Evolutionary conservation across 2,113 vertebrate species (phyloP).

Genomic region (Microcebus griseorufus): DNA sequence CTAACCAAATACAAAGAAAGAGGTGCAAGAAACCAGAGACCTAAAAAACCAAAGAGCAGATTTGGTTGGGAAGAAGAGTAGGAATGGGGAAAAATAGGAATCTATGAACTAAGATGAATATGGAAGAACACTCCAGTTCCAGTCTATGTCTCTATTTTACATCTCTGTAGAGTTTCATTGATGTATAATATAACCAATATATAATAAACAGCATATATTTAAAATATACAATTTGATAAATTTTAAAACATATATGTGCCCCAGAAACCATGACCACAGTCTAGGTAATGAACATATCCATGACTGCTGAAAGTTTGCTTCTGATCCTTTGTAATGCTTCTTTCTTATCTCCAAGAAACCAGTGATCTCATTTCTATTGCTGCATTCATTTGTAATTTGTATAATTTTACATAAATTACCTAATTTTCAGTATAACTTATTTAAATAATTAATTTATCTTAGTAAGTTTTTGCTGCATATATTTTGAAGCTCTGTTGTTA

Average conservation of each 20-base stretch:
- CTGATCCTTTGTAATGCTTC: not conserved
- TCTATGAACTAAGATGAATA: not conserved
- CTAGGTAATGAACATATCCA: not conserved
- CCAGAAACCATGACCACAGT: not conserved
- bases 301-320: not conserved
- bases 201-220: not conserved
- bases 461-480: not conserved
- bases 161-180: not conserved
- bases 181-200: not conserved
- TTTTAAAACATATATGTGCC: not conserved
- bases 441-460: conserved; percentile 17
- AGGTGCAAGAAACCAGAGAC: not conserved
- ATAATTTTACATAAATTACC: not conserved
- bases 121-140: not conserved
- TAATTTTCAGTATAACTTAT: not conserved
- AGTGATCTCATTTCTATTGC: not conserved
- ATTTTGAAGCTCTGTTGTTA: not conserved
- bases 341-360: not conserved
- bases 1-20: not conserved
- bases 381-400: not conserved
- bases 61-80: not conserved
- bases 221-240: not conserved
- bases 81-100: not conserved
- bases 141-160: not conserved
- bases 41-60: not conserved